These are phyloP conservation scores for Echinarachnius parma DNA, from an alignment of 53 echinoderm and acorn worm species.

Conservation along the genomic window DNA sequence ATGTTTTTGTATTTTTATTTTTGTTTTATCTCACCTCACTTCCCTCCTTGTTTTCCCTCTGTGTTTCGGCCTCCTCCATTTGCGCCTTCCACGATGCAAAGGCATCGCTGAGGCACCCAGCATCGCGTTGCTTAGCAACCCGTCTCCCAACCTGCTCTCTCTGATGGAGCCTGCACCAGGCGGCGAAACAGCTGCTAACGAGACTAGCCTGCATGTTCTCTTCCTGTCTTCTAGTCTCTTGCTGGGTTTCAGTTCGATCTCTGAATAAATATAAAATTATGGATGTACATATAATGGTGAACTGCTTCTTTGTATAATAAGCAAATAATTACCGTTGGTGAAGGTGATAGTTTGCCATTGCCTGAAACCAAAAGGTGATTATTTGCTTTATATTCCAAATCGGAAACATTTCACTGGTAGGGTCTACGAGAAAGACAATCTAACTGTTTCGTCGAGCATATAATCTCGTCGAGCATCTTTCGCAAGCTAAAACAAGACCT, in stretches of 20 bases:
- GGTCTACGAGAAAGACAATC: too few species aligned
- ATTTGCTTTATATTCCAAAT: too few species aligned
- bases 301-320: too few species aligned
- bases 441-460: too few species aligned
- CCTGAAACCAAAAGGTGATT: too few species aligned
- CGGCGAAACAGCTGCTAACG: conserved; percentile 17
- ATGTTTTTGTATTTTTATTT: too few species aligned
- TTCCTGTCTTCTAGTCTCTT: not conserved
- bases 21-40: conserved; percentile 9
- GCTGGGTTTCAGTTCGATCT: not conserved
- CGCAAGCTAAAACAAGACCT: too few species aligned
- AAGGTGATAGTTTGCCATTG: too few species aligned
- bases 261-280: not conserved
- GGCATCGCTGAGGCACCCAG: conserved; percentile 8
- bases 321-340: too few species aligned
- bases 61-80: conserved; percentile 11
- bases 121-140: conserved; percentile 14
- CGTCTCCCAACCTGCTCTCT: conserved; percentile 4
- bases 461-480: too few species aligned
- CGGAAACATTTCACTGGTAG: too few species aligned
- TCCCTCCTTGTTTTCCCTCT: conserved; percentile 19
- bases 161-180: conserved; percentile 28
- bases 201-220: not conserved
- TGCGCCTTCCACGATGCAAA: conserved; percentile 30
- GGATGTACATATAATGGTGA: too few species aligned